These are phyloP conservation scores for Odontamblyopus lacepedii DNA, from an alignment of 2,797 vertebrate genomes.

Conservation along the genomic window DNA sequence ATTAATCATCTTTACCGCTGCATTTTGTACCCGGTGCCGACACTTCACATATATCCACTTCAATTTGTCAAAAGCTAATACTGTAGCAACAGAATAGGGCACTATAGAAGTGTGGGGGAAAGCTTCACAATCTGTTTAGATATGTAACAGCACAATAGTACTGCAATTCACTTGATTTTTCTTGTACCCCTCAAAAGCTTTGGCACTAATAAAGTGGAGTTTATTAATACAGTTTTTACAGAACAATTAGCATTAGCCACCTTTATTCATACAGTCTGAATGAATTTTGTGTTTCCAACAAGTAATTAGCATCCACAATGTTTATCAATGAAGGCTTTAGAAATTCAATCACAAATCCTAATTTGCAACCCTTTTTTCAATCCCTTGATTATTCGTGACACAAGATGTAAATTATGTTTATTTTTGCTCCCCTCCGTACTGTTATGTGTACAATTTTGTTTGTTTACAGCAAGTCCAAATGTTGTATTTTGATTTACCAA, in stretches of 20 bases:
- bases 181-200: not conserved
- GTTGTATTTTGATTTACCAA: not conserved
- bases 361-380: not conserved
- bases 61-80: constrained; percentile 22
- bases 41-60: constrained; percentile 25
- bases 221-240: too few species aligned
- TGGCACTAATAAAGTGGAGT: too few species aligned
- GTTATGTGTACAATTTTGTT: not conserved
- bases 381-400: too few species aligned
- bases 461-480: not conserved
- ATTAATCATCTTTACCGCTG: constrained; percentile 54
- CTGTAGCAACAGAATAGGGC: not conserved
- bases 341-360: not conserved
- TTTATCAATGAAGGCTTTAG: not conserved
- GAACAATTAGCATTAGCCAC: not conserved
- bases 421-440: not conserved
- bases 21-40: constrained; percentile 43
- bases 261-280: not conserved
- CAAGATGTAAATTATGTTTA: too few species aligned
- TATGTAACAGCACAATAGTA: not conserved
- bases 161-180: not conserved
- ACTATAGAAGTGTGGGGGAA: not conserved
- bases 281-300: not conserved
- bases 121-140: not conserved
- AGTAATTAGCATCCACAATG: not conserved